Evolutionary conservation across 2,113 vertebrate species (phyloP).

Genomic region (Elephantulus edwardii): DNA sequence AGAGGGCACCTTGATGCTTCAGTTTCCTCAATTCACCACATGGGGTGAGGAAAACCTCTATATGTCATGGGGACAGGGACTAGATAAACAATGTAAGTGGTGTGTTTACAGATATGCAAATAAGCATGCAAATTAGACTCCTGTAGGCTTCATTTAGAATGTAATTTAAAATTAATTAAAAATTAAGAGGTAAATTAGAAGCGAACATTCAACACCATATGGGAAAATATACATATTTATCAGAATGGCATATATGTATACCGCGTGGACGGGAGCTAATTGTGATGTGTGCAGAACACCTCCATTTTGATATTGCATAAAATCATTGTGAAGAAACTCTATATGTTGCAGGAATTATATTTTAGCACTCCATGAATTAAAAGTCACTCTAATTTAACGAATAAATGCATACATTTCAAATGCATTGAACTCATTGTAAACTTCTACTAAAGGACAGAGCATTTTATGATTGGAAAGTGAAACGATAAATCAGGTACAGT

Average conservation of each 20-base stretch:
- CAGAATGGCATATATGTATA: conserved; percentile 65
- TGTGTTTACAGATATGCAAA: conserved; percentile 77
- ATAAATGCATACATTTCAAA: conserved; percentile 39
- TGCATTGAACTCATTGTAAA: conserved; percentile 39
- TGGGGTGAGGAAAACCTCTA: conserved; percentile 17
- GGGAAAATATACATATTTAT: conserved; percentile 75
- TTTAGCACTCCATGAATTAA: conserved; percentile 45
- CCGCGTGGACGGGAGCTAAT: background rate
- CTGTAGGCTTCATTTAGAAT: conserved; percentile 76
- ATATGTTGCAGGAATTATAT: conserved; percentile 5
- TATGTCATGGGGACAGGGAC: conserved; percentile 38
- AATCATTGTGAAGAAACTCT: conserved; percentile 18
- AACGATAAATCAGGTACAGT: conserved; percentile 64
- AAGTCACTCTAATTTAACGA: conserved; percentile 45
- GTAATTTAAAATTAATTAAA: conserved; percentile 83
- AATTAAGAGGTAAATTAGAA: conserved; percentile 81
- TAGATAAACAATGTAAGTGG: conserved; percentile 73
- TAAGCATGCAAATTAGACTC: conserved; percentile 74
- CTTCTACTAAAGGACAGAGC: conserved; percentile 35
- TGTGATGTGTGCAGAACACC: background rate
- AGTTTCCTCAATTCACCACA: background rate
- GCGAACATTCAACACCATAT: conserved; percentile 73
- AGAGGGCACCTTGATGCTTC: conserved; percentile 54
- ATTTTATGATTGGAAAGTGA: conserved; percentile 46
- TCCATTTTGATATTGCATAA: conserved; percentile 50